Percentiles rank a stretch among this genome's conserved stretches.
These are phyloP conservation scores for Epinotia brunnichana DNA, from an alignment of 2,888 invertebrate genomes.

Conservation along the genomic window DNA sequence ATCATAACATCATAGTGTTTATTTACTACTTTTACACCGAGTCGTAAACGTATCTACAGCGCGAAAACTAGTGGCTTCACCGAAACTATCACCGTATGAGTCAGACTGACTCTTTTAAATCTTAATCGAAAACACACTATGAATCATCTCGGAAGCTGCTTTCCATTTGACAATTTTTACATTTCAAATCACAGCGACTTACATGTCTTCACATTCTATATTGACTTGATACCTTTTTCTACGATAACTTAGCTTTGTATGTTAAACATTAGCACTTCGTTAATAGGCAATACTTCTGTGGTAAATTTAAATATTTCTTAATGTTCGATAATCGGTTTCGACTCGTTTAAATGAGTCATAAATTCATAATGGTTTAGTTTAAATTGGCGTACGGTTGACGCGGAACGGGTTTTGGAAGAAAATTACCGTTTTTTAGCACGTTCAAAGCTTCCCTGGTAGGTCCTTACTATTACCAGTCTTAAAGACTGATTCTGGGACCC, in stretches of 20 bases:
- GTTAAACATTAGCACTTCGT: conserved; percentile 33
- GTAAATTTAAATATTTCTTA: conserved; percentile 30
- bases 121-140: conserved; percentile 22
- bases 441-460: background rate
- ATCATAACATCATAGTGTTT: background rate
- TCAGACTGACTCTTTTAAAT: conserved; percentile 37
- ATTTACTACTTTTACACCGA: conserved; percentile 5
- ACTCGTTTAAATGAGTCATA: conserved; percentile 30
- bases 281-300: conserved; percentile 16
- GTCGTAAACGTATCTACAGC: background rate
- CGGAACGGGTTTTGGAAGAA: conserved; percentile 6
- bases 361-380: conserved; percentile 25
- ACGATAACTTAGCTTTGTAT: background rate
- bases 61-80: background rate
- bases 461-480: too few relatives aligned
- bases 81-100: conserved; percentile 24
- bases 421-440: background rate
- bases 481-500: too few relatives aligned
- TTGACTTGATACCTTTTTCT: conserved; percentile 1
- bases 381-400: conserved; percentile 21
- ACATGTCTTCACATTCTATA: background rate
- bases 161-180: conserved; percentile 36
- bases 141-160: conserved; percentile 43
- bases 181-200: background rate
- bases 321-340: conserved; percentile 23